Evolutionary conservation across 2,113 vertebrate genomes (phyloP).

Genomic region (Stigmatopora argus): DNA sequence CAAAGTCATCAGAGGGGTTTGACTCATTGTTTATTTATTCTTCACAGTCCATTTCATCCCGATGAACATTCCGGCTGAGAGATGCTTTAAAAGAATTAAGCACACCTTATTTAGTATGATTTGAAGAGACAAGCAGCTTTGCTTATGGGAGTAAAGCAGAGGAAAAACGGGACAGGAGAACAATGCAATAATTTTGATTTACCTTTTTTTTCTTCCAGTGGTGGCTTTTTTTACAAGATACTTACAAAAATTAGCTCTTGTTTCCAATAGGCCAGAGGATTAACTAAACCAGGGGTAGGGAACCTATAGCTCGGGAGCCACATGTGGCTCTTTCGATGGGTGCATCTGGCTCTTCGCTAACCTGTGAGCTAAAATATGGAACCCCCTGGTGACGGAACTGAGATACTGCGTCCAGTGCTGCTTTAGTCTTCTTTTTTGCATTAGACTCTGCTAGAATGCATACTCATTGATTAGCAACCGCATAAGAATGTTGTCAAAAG

Average conservation of each 20-base stretch:
- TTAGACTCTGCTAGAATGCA: too few species aligned
- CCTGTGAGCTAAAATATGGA: too few species aligned
- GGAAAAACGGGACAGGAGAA: not conserved
- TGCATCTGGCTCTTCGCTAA: too few species aligned
- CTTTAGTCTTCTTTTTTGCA: too few species aligned
- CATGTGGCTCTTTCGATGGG: too few species aligned
- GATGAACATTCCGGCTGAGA: not conserved
- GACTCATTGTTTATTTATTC: constrained; percentile 3
- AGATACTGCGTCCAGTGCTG: too few species aligned
- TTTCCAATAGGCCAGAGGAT: not conserved
- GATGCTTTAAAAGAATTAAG: not conserved
- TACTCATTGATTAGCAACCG: too few species aligned
- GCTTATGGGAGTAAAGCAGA: not conserved
- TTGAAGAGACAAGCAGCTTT: not conserved
- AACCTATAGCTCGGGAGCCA: too few species aligned
- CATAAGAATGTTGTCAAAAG: too few species aligned
- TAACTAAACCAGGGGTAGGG: not conserved
- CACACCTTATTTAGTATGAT: not conserved
- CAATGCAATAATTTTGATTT: not conserved
- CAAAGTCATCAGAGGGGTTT: not conserved
- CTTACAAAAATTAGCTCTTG: not conserved
- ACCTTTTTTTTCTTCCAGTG: not conserved
- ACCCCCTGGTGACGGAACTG: too few species aligned
- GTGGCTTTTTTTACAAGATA: not conserved
- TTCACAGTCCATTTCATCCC: constrained; percentile 2